Conservation (phyloP, 92 coral and sea anemone species). For the Blastomussa wellsi region DNA sequence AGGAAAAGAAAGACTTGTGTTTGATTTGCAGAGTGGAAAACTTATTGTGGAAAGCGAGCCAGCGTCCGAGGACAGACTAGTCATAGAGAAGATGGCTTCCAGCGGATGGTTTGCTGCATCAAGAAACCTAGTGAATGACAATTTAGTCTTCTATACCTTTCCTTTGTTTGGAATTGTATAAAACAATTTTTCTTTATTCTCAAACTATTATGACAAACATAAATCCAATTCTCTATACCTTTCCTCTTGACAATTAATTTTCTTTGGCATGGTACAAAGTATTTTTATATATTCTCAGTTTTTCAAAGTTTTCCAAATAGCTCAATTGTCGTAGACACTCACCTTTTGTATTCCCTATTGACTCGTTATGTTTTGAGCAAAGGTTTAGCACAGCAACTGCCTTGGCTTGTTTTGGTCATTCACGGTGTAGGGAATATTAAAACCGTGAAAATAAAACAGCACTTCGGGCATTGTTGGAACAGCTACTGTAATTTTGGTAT, state of each 20-base stretch:
- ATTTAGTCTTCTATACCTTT: background rate
- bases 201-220: no score
- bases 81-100: slow-evolving; percentile 38
- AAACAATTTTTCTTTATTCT: background rate
- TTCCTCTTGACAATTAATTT: background rate
- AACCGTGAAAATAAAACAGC: background rate
- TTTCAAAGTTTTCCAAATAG: background rate
- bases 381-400: background rate
- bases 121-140: background rate
- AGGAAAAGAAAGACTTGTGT: slow-evolving; percentile 35
- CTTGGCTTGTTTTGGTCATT: background rate
- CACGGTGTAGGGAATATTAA: no score
- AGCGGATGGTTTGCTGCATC: slow-evolving; percentile 44
- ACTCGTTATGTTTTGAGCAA: background rate
- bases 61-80: slow-evolving; percentile 7
- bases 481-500: background rate
- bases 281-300: background rate
- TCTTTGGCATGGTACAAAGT: background rate
- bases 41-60: slow-evolving; percentile 30
- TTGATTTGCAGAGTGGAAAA: slow-evolving; percentile 49
- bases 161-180: background rate
- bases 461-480: background rate
- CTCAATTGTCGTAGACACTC: background rate
- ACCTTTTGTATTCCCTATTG: no score
- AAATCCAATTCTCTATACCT: background rate